Conservation (phyloP, 2,797 vertebrate genomes). For the Halcyon badia region DNA sequence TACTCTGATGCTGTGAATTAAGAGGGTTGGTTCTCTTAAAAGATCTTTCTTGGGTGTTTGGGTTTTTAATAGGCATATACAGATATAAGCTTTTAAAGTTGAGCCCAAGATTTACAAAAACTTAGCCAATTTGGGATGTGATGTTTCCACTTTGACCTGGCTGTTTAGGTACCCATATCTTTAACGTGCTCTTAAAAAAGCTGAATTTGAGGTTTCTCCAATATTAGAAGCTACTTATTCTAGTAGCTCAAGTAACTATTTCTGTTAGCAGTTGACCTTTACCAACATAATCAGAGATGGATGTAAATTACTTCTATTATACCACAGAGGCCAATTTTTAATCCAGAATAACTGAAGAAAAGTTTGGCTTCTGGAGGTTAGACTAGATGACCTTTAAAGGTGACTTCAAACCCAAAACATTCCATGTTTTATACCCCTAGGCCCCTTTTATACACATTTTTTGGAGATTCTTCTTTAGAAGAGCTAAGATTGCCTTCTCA, state of each 20-base stretch:
- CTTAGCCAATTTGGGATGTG: fast-evolving
- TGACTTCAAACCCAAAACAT: neutral
- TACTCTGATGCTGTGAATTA: neutral
- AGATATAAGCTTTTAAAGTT: fast-evolving
- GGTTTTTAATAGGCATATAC: neutral
- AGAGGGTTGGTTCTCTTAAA: neutral
- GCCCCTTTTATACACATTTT: neutral
- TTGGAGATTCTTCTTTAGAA: neutral
- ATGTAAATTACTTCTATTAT: neutral
- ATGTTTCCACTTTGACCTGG: neutral
- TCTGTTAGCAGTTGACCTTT: neutral
- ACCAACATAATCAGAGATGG: neutral
- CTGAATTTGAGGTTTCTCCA: fast-evolving
- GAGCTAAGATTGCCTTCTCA: no score
- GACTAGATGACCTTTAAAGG: neutral
- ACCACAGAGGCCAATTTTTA: neutral
- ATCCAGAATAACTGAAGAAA: neutral
- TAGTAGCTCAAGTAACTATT: neutral
- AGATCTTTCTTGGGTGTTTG: neutral
- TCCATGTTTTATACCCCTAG: neutral
- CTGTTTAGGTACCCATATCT: fast-evolving
- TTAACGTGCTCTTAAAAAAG: neutral
- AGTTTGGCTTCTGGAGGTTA: neutral
- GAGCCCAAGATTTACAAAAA: neutral
- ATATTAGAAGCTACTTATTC: neutral